phyloP scores from a whole-genome alignment of 2,113 vertebrate genomes.

The Campylorhamphus procurvoides region DNA sequence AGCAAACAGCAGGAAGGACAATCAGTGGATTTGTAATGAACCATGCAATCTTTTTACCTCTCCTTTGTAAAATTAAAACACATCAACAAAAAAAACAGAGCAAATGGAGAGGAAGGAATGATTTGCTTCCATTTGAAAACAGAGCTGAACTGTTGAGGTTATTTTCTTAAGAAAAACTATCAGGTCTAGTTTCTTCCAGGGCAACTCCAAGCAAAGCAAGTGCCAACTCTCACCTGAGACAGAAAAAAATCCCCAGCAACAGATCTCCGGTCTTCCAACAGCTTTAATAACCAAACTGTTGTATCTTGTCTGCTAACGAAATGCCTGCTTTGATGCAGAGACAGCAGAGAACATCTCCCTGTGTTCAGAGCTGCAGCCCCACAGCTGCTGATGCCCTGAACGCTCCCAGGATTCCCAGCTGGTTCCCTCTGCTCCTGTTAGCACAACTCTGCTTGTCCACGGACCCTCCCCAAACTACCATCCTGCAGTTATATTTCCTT shows the following conservation, averaged over 20 bases:
- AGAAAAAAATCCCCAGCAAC: accelerated
- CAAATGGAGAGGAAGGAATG: background rate
- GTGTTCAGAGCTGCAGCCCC: background rate
- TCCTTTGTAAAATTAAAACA: background rate
- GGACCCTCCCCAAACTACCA: background rate
- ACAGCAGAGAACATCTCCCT: background rate
- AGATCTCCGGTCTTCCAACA: background rate
- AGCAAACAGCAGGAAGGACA: background rate
- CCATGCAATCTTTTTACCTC: background rate
- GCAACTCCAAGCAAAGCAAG: background rate
- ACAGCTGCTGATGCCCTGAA: background rate
- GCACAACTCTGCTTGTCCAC: background rate
- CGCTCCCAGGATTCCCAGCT: background rate
- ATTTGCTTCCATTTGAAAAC: background rate
- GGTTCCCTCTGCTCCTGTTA: background rate
- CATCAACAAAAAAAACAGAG: background rate
- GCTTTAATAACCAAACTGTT: background rate
- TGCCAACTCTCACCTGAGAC: background rate
- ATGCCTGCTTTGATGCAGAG: background rate
- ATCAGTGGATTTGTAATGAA: background rate
- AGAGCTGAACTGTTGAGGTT: background rate
- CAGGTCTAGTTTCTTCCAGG: background rate
- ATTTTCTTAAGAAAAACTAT: background rate
- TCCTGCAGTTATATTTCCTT: accelerated
- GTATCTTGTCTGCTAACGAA: conserved; percentile 4